Evolutionary conservation across 2,888 invertebrate species (phyloP).

Genomic region (Gandaritis pyraliata): DNA sequence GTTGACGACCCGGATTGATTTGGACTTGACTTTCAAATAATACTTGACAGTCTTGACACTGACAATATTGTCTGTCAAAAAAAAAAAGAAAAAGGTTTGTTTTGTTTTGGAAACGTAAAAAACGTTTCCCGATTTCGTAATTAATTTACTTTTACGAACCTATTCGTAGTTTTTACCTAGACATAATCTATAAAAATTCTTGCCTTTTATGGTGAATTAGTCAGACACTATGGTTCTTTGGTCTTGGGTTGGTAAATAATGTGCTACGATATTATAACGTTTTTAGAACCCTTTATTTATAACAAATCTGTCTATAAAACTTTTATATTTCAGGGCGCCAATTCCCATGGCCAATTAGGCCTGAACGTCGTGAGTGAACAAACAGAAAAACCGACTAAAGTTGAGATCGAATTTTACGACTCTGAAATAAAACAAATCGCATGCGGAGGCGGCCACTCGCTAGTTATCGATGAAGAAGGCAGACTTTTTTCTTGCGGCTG

Average conservation of each 20-base stretch:
- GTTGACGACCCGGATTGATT: no score
- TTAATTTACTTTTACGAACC: no score
- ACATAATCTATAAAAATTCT: background rate
- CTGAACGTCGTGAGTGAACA: conserved; percentile 88
- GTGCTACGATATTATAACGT: background rate
- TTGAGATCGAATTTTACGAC: conserved; percentile 67
- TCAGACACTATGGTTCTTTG: conserved; percentile 25
- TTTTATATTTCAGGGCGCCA: conserved; percentile 87
- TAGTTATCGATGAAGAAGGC: conserved; percentile 88
- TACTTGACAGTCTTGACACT: no score
- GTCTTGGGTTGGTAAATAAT: conserved; percentile 30
- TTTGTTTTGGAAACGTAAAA: no score
- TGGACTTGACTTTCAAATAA: no score
- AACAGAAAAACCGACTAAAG: conserved; percentile 83
- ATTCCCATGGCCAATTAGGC: conserved; percentile 92
- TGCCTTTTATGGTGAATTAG: background rate
- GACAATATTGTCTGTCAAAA: no score
- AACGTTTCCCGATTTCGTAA: no score
- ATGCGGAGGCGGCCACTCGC: conserved; percentile 91
- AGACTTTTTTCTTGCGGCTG: conserved; percentile 90
- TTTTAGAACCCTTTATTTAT: background rate
- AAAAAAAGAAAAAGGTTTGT: no score
- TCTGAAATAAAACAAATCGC: conserved; percentile 85
- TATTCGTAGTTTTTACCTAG: no score
- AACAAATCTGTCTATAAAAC: no score